These are phyloP conservation scores for Eupeodes corollae DNA, from an alignment of 1,140 invertebrate genomes.

Conservation along the genomic window DNA sequence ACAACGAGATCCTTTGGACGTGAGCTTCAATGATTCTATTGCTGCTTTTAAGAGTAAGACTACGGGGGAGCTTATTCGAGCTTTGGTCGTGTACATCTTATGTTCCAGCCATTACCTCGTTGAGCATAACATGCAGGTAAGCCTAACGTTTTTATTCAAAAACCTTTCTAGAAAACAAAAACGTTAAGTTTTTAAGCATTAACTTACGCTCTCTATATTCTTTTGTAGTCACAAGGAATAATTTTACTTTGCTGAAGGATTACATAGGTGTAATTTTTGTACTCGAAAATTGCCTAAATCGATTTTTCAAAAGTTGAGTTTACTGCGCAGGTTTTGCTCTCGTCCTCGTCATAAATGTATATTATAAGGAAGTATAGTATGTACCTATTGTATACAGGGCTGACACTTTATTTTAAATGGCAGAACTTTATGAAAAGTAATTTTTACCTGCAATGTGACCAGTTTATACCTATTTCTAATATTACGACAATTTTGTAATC, in stretches of 20 bases:
- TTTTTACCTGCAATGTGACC: too few relatives aligned
- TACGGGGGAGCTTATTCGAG: constrained; percentile 82
- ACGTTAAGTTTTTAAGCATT: too few relatives aligned
- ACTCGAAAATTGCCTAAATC: too few relatives aligned
- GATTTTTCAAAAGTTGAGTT: too few relatives aligned
- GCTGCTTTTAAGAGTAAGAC: constrained; percentile 90
- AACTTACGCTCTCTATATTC: neutral
- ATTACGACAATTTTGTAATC: too few relatives aligned
- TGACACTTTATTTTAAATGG: too few relatives aligned
- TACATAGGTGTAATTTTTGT: neutral
- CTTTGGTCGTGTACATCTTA: constrained; percentile 85
- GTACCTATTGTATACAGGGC: too few relatives aligned
- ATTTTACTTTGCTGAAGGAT: neutral
- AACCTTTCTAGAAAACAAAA: neutral
- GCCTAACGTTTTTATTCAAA: neutral
- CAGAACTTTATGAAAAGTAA: too few relatives aligned
- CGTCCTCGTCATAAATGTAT: too few relatives aligned
- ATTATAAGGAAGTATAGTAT: too few relatives aligned
- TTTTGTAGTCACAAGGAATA: neutral
- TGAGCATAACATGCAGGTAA: constrained; percentile 89
- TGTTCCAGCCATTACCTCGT: constrained; percentile 85
- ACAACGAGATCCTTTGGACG: constrained; percentile 68
- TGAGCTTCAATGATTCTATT: constrained; percentile 70
- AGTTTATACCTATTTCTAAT: too few relatives aligned
- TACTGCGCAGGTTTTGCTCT: too few relatives aligned